These are phyloP conservation scores for Cataglyphis altisquamis DNA, from an alignment of 2,888 invertebrate genomes.

Conservation along the genomic window DNA sequence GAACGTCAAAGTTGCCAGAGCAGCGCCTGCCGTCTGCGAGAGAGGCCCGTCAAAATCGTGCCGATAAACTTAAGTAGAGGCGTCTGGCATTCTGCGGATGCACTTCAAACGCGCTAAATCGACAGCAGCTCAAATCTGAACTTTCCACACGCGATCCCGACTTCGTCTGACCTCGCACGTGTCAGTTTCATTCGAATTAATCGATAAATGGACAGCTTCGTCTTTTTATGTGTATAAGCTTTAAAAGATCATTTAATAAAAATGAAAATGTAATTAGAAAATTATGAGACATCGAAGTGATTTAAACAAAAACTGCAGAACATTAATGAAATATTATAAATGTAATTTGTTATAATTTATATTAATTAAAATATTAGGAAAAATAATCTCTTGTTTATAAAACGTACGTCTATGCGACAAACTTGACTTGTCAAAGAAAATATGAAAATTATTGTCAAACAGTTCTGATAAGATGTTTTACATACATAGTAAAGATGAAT, in stretches of 20 bases:
- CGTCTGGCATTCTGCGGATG: slow-evolving; percentile 44
- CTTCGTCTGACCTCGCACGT: neutral
- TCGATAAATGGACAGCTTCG: neutral
- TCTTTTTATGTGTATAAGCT: neutral
- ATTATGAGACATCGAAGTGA: neutral
- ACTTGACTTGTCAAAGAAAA: neutral
- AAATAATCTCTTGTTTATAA: neutral
- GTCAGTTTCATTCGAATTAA: slow-evolving; percentile 7
- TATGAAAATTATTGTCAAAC: neutral
- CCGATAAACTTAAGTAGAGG: slow-evolving; percentile 58
- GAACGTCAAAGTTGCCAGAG: slow-evolving; percentile 31
- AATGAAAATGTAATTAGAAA: neutral
- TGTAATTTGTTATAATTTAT: neutral
- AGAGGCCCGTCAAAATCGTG: slow-evolving; percentile 55
- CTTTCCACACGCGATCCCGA: slow-evolving; percentile 24
- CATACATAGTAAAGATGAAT: neutral
- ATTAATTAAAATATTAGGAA: neutral
- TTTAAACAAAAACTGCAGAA: neutral
- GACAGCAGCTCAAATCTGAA: slow-evolving; percentile 35
- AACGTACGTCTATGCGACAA: neutral
- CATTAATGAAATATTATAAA: neutral
- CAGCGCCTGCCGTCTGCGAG: slow-evolving; percentile 15
- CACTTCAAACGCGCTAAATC: slow-evolving; percentile 69
- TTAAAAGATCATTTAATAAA: neutral
- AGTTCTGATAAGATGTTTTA: neutral